Evolutionary conservation across 2,888 invertebrate species (phyloP), one percentile per base, ranked within the genome.

Genomic region (Luperina testacea): DNA sequence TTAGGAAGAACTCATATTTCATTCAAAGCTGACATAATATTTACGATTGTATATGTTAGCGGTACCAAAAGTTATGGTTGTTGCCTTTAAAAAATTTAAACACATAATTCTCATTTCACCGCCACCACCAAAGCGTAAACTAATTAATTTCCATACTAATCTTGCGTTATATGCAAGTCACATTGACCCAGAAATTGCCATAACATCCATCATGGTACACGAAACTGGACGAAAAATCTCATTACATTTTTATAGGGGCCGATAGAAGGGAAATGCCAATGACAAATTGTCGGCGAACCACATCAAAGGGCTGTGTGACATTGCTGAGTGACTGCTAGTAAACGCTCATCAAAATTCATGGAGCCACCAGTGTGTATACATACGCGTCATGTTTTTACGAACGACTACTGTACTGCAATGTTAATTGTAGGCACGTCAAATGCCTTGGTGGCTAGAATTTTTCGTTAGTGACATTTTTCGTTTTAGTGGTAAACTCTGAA

Each of bases 341-440:
- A 85, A 85, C 85, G 86, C 89, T 91, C 92, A 92, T 92, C 89
- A 91, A 92, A 92, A 92, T 92, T 92, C 92, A 92, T 91, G 92
- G 87, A 89, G 87, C 80, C 83, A 78, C 77, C 77, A 88, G 79
- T 82, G 79, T 82, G 83, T 81, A 83, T 86, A 77, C 77, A 83
- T 86, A 77, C 77, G 68, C 72, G 80, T 84, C 87, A 84, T 75
- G 77, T 87, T 82, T 71, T 85, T 81, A 87, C 83, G 71, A 81
- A 80, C 65, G 69, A 42, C 77, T 77, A 77, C 78, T 13, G 32
- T 32, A 32, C 32, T 32, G 32, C 32, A 32, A 32, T 32, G 32
- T 32, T 32, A 42, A 42, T 6, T 75, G n/a, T 61, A 61, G 11
- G 53, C 73, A 77, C 77, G 72, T 72, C 38, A 74, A 71, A 81